Percentiles rank a stretch among this genome's conserved stretches.
These are phyloP conservation scores for Araneus ventricosus DNA, from an alignment of 1,140 invertebrate genomes.

Conservation along the genomic window DNA sequence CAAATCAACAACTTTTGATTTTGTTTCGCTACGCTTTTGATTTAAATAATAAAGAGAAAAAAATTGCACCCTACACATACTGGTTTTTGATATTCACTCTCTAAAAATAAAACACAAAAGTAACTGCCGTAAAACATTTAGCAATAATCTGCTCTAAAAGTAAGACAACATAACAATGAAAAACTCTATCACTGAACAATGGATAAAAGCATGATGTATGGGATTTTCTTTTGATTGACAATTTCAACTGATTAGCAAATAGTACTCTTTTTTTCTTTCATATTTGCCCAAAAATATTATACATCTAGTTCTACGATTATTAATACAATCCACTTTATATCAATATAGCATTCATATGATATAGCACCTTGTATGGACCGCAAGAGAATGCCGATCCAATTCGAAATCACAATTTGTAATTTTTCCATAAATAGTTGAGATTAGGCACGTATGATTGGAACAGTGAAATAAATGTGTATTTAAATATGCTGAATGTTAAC, in stretches of 20 bases:
- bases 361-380: slow-evolving; percentile 45
- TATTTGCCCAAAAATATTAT: neutral
- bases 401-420: slow-evolving; percentile 29
- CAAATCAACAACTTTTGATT: slow-evolving; percentile 41
- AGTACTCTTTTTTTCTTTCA: neutral
- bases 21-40: neutral
- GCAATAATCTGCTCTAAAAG: neutral
- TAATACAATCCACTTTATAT: neutral
- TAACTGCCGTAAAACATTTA: slow-evolving; percentile 9
- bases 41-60: neutral
- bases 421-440: slow-evolving; percentile 21
- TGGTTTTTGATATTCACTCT: neutral
- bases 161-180: slow-evolving; percentile 9
- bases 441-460: slow-evolving; percentile 31
- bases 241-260: neutral
- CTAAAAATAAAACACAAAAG: neutral
- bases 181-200: neutral
- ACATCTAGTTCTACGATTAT: neutral
- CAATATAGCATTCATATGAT: slow-evolving; percentile 34
- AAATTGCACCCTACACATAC: slow-evolving; percentile 21
- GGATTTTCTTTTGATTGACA: neutral
- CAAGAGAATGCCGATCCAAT: neutral
- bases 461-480: slow-evolving; percentile 11
- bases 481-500: neutral
- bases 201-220: neutral